Percentiles rank a stretch among this genome's conserved stretches.
Conservation (phyloP, 2,113 vertebrate species). For the Odobenus rosmarus region DNA sequence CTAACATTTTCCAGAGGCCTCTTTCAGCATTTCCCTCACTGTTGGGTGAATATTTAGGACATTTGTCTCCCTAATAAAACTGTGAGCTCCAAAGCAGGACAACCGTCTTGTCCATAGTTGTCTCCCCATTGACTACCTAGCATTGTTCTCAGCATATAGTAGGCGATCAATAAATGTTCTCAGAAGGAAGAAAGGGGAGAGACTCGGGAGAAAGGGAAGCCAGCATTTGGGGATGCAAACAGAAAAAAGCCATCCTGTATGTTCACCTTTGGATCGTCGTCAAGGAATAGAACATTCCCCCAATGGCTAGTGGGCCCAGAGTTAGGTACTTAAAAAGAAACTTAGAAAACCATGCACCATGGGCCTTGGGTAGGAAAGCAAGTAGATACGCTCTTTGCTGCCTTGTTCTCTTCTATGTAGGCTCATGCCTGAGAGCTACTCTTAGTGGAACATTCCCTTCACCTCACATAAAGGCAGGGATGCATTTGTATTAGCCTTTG, state of each 20-base stretch:
- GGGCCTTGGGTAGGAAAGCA: not conserved
- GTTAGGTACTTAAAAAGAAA: slow-evolving; percentile 25
- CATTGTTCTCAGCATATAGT: not conserved
- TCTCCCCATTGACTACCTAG: not conserved
- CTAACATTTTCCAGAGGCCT: not conserved
- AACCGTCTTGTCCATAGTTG: not conserved
- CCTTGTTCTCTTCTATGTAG: not conserved
- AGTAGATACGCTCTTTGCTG: not conserved
- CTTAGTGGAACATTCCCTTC: not conserved
- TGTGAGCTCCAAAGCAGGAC: not conserved
- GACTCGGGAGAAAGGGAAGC: not conserved
- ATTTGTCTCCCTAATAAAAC: not conserved
- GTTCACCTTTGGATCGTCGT: not conserved
- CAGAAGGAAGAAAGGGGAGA: not conserved
- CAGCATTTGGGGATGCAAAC: not conserved
- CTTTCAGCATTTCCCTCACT: not conserved
- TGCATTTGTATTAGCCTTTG: not conserved
- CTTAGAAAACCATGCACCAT: not conserved
- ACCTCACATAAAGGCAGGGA: not conserved
- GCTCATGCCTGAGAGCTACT: not conserved
- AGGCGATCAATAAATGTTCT: not conserved
- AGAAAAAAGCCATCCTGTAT: not conserved
- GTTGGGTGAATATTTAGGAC: not conserved
- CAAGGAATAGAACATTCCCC: not conserved
- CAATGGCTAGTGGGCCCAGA: not conserved